A percentile compares a stretch with the other conserved stretches of the same genome.
Conservation (phyloP, 1,140 invertebrate genomes). For the Drosophila lacteicornis region DNA sequence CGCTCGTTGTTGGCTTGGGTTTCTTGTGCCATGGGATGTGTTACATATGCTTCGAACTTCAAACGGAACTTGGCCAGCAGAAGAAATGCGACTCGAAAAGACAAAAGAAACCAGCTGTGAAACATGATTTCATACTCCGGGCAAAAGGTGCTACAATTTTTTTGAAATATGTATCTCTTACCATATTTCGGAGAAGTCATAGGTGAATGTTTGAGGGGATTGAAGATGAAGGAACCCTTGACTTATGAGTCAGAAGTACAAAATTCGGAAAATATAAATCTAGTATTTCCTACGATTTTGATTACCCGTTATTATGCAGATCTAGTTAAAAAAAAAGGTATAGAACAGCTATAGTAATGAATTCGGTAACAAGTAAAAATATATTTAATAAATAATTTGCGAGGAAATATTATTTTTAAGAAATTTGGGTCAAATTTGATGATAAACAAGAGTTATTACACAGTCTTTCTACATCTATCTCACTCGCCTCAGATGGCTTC, state of each 20-base stretch:
- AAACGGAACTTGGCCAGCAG: slow-evolving; percentile 51
- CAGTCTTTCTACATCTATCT: too few species aligned
- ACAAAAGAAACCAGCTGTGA: slow-evolving; percentile 33
- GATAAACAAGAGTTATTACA: too few species aligned
- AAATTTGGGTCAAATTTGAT: too few species aligned
- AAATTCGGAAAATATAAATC: background rate
- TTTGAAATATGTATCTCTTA: background rate
- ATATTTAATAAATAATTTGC: too few species aligned
- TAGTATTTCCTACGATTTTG: too few species aligned
- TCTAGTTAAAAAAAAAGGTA: too few species aligned
- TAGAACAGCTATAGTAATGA: too few species aligned
- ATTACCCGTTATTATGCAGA: too few species aligned
- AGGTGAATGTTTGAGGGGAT: background rate
- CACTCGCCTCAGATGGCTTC: too few species aligned
- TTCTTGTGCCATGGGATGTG: slow-evolving; percentile 26
- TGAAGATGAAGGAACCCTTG: background rate
- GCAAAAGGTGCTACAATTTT: background rate
- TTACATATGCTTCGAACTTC: slow-evolving; percentile 29
- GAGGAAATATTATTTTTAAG: too few species aligned
- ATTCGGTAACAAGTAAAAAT: too few species aligned
- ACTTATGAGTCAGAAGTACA: background rate
- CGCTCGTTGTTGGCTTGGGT: slow-evolving; percentile 13
- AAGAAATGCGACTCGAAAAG: slow-evolving; percentile 8
- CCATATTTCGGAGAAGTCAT: background rate
- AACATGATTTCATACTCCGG: slow-evolving; percentile 26